A percentile compares a stretch with the other conserved stretches of the same genome.
Conservation (phyloP, 2,113 vertebrate species). For the Gopherus evgoodei region DNA sequence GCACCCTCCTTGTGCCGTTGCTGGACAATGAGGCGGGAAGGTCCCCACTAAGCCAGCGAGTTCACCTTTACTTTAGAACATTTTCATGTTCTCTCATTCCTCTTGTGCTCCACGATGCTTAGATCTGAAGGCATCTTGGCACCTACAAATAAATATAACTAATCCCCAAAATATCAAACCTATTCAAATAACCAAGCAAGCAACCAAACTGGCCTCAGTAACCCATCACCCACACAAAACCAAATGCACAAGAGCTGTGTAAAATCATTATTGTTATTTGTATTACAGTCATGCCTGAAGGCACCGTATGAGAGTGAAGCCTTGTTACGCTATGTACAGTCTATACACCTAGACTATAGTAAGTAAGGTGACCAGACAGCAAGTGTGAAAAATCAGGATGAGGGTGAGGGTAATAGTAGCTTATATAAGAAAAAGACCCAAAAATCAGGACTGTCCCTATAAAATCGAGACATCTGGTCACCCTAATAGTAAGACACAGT, state of each 20-base stretch:
- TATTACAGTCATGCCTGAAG: background rate
- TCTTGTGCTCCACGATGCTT: background rate
- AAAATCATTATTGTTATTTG: conserved; percentile 22
- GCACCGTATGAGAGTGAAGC: conserved; percentile 11
- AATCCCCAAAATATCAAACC: background rate
- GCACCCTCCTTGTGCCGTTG: background rate
- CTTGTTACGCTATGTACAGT: conserved; percentile 21
- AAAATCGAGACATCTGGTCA: no score
- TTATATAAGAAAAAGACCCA: no score
- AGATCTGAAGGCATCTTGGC: background rate
- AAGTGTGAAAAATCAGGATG: no score
- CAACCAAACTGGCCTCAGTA: background rate
- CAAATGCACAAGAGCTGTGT: conserved; percentile 33
- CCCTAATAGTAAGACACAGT: conserved; percentile 1
- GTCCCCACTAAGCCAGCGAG: conserved; percentile 35
- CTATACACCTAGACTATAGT: background rate
- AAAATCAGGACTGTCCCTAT: no score
- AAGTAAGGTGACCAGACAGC: background rate
- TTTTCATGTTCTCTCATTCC: background rate
- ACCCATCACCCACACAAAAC: conserved; percentile 28
- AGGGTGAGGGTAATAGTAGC: no score
- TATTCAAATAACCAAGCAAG: rapidly evolving
- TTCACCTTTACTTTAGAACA: background rate
- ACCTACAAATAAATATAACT: background rate
- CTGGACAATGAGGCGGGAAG: background rate